Evolutionary conservation across 2,888 invertebrate species (phyloP), one percentile per base, ranked within the genome.

Genomic region (Ennomos quercinarius): DNA sequence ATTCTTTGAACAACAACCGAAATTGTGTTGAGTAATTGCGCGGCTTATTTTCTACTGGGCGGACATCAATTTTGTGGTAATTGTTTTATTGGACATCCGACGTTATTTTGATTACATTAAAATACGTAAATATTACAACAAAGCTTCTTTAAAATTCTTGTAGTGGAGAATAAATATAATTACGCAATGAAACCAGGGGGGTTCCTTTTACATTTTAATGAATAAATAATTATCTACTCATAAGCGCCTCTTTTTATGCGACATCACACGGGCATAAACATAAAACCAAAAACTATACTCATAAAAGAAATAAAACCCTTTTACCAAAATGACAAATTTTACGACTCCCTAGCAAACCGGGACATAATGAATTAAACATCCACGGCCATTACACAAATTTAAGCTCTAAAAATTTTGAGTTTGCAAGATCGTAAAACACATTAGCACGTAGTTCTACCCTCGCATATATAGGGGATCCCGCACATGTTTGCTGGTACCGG

Each of bases 361-460:
- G 59, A 59, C 58, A 65, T 64, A 66, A 77, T 75, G 71, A 76
- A 73, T 72, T 70, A 74, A 71, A 73, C 66, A 72, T 73, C 60
- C 66, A 69, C 60, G 63, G 57, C 65, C 63, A 68, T 74, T 69
- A 71, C 74, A 78, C 74, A 77, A 73, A 81, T 76, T 76, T 70
- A 68, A 70, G 70, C 63, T 52, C 72, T 70, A 75, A 74, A 81
- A 80, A 78, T 80, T 78, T 82, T 71, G 73, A 83, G 80, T 77
- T 72, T 72, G 73, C 69, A 67, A 73, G 78, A 70, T 83, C 86
- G 79, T 91, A 89, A 90, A 89, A 86, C 80, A 84, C 86, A 89
- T 91, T 89, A 88, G 84, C 91, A 92, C 90, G 91, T 91, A 87
- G 77, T 84, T 77, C 55, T 70, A 75, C 68, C 70, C 78, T 72